These are phyloP conservation scores for Lathronympha strigana DNA, from an alignment of 2,888 invertebrate genomes.

Conservation along the genomic window DNA sequence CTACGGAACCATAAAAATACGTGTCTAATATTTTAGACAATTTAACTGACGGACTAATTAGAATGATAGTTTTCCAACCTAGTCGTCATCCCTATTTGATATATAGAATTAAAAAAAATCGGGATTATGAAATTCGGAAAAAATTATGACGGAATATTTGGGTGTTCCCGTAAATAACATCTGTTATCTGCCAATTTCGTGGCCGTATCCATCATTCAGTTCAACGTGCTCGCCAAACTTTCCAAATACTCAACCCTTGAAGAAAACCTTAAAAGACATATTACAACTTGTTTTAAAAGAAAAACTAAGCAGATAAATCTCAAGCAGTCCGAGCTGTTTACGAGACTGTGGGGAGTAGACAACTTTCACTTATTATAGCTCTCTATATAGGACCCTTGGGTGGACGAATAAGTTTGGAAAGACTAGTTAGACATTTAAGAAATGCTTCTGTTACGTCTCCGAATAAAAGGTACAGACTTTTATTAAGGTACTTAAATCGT, in stretches of 20 bases:
- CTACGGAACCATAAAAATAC: too few species aligned
- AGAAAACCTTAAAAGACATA: constrained; percentile 6
- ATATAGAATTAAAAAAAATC: too few species aligned
- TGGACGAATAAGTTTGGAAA: constrained; percentile 9
- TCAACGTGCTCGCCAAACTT: not conserved
- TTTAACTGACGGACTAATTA: too few species aligned
- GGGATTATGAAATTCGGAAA: too few species aligned
- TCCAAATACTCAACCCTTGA: constrained; percentile 18
- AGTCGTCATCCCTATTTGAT: too few species aligned
- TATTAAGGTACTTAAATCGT: too few species aligned
- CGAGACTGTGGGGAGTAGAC: constrained; percentile 16
- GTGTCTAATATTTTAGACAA: too few species aligned
- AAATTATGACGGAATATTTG: too few species aligned
- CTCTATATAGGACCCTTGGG: constrained; percentile 20
- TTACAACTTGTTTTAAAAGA: constrained; percentile 21
- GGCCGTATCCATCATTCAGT: not conserved
- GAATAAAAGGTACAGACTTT: not conserved
- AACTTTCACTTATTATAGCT: constrained; percentile 30
- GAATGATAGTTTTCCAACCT: too few species aligned
- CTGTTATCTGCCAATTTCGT: not conserved
- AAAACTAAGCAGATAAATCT: constrained; percentile 31
- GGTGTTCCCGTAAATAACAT: too few species aligned
- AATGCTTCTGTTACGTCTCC: not conserved
- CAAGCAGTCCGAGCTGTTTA: constrained; percentile 12
- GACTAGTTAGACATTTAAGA: constrained; percentile 11